Base-by-base conservation (phyloP, 2,797 vertebrate species). In the Acrossocheilus fasciatus region DNA sequence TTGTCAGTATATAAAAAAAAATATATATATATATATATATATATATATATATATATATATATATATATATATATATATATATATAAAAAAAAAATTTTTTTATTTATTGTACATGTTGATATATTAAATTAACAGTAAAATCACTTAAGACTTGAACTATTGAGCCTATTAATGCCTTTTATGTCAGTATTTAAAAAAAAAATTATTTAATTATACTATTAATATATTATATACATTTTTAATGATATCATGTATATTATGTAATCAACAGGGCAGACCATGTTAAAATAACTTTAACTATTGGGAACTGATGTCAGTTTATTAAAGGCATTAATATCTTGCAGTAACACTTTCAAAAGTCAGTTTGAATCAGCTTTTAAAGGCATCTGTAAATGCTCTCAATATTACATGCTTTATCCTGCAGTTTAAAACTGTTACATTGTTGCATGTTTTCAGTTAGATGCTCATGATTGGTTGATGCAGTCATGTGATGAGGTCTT, bases 361-460 rank as follows among this genome's bases (percentile, higher is more conserved):
- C 15, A 8, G 15, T 39, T 20, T 39, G 6, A 69, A 30, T 47
- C 0, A 7, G 62, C 12, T 41, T 69, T 69, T 69, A 10, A 41
- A 41, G 30, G 18, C 23, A 9, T 74, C 12, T 30, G 14, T 30
- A 74, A 30, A 34, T 52, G 26, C 45, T 54, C 47, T 34, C 5
- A 77, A 1, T 43, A 18, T 76, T n/a, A 59, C 74, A 34, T 34
- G 4, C 18, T 76, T 39, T 54, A 12, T 59, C 23, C 34, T 78
- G 34, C 12, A 15, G 73, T 50, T 86, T 45, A 41, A 20, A 43
- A 76, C 26, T 5, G 34, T 77, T 39, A n/a, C 74, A 76, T 72
- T 52, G 14, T 88, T 69, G 66, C 43, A 43, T 88, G 70, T 83
- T n/a, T 47, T 69, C 4, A 17, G 73, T n/a, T 73, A 57, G 26